Percentiles rank a stretch among this genome's conserved stretches.
These are phyloP conservation scores for Villa cingulata DNA, from an alignment of 2,888 invertebrate species.

Conservation along the genomic window DNA sequence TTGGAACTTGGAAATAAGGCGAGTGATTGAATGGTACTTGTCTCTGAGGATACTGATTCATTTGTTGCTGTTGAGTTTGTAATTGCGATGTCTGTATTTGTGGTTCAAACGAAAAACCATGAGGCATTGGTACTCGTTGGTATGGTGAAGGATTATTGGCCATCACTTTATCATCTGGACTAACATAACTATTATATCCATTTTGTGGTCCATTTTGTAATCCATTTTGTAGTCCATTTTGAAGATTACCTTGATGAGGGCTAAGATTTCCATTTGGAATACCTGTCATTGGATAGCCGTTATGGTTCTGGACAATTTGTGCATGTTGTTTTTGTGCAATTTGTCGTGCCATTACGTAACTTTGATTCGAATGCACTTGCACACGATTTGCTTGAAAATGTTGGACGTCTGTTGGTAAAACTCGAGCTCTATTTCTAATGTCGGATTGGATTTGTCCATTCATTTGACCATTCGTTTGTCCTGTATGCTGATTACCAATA, in stretches of 20 bases:
- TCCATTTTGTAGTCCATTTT: not conserved
- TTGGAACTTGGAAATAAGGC: constrained; percentile 50
- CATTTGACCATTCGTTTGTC: no score
- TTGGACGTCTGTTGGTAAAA: no score
- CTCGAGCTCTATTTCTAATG: constrained; percentile 7
- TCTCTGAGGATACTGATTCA: constrained; percentile 30
- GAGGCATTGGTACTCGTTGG: constrained; percentile 48
- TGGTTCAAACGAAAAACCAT: constrained; percentile 36
- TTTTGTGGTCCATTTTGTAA: no score
- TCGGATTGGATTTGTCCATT: constrained; percentile 16
- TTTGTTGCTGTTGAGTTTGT: constrained; percentile 22
- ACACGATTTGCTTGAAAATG: constrained; percentile 9
- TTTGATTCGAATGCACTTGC: constrained; percentile 18
- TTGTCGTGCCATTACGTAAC: constrained; percentile 24
- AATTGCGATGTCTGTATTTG: constrained; percentile 27
- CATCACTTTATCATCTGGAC: not conserved
- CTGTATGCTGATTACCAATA: constrained; percentile 18
- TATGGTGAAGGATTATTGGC: constrained; percentile 37
- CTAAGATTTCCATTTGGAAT: not conserved
- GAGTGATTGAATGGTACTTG: constrained; percentile 35
- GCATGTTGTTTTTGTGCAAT: constrained; percentile 20
- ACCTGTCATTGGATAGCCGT: not conserved
- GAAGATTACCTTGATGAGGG: not conserved
- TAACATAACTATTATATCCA: no score
- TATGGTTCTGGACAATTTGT: constrained; percentile 6